A percentile compares a stretch with the other conserved stretches of the same genome.
These are phyloP conservation scores for Fragum fragum DNA, from an alignment of 2,888 invertebrate species.

Conservation along the genomic window DNA sequence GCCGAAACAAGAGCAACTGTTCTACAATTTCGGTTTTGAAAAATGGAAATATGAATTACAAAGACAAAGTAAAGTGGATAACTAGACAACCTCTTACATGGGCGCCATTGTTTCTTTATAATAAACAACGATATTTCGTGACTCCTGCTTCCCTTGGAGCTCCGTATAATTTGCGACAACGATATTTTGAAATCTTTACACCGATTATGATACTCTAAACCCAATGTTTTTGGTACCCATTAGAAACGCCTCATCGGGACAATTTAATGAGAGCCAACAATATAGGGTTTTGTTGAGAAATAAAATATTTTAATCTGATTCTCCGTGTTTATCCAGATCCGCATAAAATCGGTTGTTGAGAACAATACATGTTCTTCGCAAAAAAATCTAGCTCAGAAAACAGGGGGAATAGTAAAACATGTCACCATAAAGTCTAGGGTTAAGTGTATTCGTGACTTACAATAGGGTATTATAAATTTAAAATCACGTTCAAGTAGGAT, in stretches of 20 bases:
- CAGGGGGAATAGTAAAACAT: not conserved
- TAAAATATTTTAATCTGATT: too few relatives aligned
- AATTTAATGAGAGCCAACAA: too few relatives aligned
- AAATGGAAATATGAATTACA: not conserved
- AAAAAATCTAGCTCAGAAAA: not conserved
- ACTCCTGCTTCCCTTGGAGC: not conserved
- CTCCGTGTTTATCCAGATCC: too few relatives aligned
- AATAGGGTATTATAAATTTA: too few relatives aligned
- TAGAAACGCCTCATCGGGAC: too few relatives aligned
- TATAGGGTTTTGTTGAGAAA: too few relatives aligned
- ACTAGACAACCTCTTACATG: not conserved
- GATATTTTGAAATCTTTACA: too few relatives aligned
- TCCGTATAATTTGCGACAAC: too few relatives aligned
- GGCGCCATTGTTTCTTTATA: not conserved
- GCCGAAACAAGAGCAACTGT: not conserved
- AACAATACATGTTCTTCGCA: not conserved
- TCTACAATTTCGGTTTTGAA: not conserved
- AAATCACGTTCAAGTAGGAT: too few relatives aligned
- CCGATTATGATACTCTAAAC: too few relatives aligned
- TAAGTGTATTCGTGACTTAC: not conserved
- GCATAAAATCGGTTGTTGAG: not conserved
- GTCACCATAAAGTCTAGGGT: not conserved
- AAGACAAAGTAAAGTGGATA: slow-evolving; percentile 6
- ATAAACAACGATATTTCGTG: slow-evolving; percentile 3
- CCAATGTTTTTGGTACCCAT: too few relatives aligned